These are phyloP conservation scores for Tringa solitaria DNA, from an alignment of 2,113 vertebrate species.

Conservation along the genomic window DNA sequence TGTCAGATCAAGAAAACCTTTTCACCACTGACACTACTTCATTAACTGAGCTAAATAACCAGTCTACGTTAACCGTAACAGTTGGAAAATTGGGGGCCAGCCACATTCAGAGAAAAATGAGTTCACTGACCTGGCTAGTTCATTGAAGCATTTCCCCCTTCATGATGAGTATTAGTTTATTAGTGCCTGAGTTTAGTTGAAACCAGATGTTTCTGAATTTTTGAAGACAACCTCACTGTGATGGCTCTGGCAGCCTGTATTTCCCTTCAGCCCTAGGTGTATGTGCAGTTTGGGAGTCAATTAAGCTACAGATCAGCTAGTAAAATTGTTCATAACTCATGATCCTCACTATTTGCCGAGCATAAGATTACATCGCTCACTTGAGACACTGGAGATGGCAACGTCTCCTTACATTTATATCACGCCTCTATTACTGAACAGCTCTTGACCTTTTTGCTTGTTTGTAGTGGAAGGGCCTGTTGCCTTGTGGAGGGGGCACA, in stretches of 20 bases:
- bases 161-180: conserved; percentile 30
- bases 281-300: not conserved
- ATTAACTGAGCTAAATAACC: conserved; percentile 7
- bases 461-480: not conserved
- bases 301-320: not conserved
- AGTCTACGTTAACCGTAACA: not conserved
- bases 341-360: not conserved
- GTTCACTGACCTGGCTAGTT: conserved; percentile 28
- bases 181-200: conserved; percentile 11
- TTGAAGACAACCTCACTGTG: not conserved
- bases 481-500: not conserved
- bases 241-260: not conserved
- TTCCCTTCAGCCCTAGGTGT: not conserved
- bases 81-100: not conserved
- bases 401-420: not conserved
- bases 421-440: not conserved
- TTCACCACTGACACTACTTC: not conserved
- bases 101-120: not conserved
- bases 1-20: not conserved
- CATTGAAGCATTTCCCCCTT: conserved; percentile 17
- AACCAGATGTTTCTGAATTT: conserved; percentile 46
- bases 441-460: not conserved
- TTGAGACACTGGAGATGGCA: not conserved
- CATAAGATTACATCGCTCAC: not conserved
- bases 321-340: not conserved